Evolutionary conservation across 2,113 vertebrate genomes (phyloP).

Genomic region (Choloepus hoffmanni): DNA sequence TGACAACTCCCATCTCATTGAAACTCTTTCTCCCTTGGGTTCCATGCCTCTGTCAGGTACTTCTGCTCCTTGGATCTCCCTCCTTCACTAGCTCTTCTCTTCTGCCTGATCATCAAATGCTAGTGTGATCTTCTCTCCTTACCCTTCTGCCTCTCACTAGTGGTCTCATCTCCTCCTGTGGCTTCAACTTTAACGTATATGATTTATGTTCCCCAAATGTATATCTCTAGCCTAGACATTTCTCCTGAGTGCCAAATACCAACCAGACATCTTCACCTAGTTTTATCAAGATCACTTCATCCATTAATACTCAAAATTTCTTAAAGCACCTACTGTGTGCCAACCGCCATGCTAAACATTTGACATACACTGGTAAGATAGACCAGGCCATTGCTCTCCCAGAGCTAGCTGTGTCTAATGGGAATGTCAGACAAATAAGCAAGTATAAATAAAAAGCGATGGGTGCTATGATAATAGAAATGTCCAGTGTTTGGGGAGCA

Average conservation of each 20-base stretch:
- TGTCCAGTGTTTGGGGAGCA: neutral
- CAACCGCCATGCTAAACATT: neutral
- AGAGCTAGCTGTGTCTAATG: neutral
- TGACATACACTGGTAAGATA: neutral
- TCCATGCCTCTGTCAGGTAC: neutral
- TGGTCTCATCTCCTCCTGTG: neutral
- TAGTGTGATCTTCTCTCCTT: neutral
- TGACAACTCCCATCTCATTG: neutral
- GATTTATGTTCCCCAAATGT: neutral
- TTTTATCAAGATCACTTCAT: neutral
- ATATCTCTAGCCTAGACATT: neutral
- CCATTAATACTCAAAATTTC: neutral
- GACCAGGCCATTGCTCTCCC: neutral
- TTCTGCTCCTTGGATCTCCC: neutral
- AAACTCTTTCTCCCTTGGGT: neutral
- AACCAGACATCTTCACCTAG: neutral
- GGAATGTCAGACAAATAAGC: neutral
- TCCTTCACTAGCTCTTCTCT: neutral
- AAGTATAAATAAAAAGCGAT: neutral
- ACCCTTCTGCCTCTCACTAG: neutral
- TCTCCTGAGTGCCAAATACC: neutral
- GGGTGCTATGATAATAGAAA: neutral
- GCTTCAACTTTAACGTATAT: neutral
- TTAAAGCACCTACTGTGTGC: neutral
- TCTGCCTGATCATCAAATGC: neutral